Base-by-base conservation (phyloP, 2,113 vertebrate genomes). In the Pseudorhombus dupliciocellatus region DNA sequence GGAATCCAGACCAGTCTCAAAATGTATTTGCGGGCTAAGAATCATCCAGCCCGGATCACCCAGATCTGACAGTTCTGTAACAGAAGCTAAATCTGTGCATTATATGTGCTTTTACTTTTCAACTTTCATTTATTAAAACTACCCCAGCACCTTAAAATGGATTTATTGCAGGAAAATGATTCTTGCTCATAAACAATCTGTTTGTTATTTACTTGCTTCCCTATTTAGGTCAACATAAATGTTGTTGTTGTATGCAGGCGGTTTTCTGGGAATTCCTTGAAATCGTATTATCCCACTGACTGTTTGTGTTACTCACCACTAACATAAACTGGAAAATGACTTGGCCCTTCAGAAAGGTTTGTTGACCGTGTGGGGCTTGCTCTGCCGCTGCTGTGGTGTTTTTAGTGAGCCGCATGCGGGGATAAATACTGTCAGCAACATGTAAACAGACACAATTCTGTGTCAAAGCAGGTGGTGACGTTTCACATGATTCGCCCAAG, bases 331-430 rank as follows among this genome's bases (percentile, higher is more conserved):
- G 62, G 2, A 21, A 48, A 80, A 78, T 55, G 61, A 37, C 42
- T 11, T 51, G 63, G 50, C 42, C 40, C 64, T 54, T 62, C 4
- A 50, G 25, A 77, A n/a, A 24, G 57, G 53, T 82, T 56, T 87
- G 70, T 78, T 87, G 73, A 73, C 48, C 21, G 25, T 1, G 37
- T 40, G 25, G 6, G 46, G 10, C 20, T 50, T 50, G 46, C 46
- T 78, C 46, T 73, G 42, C 87, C 87, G 80, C 82, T 87, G 84
- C 48, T 51, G 52, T 37, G 37, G 51, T 79, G 75, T 84, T 83
- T 83, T 46, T 69, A 64, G 40, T 21, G 42, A 56, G 6, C 60
- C 2, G 0, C 20, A 15, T 22, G 25, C 26, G 58, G 30, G 14
- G 46, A 65, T 71, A 73, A 82, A 85, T 70, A 78, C 59, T 75